phyloP scores from a whole-genome alignment of 2,888 invertebrate species.

The Beris chalybata region DNA sequence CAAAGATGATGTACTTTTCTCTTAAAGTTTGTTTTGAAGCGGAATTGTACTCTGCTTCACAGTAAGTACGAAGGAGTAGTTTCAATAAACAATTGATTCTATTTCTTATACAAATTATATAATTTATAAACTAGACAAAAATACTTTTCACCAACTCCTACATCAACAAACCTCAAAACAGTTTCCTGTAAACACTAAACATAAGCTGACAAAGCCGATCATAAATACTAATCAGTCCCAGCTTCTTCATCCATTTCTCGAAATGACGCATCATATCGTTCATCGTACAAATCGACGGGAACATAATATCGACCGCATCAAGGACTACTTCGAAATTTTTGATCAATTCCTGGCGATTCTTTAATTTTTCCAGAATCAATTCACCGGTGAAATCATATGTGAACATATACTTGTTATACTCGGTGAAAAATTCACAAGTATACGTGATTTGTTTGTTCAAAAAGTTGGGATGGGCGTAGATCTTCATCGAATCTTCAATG shows the following conservation, averaged over 20 bases:
- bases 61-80: no score
- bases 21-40: no score
- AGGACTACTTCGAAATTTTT: conserved; percentile 7
- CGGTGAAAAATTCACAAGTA: conserved; percentile 8
- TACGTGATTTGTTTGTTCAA: neutral
- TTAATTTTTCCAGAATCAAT: conserved; percentile 1
- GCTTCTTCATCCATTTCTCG: neutral
- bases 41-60: no score
- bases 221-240: conserved; percentile 3
- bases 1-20: no score
- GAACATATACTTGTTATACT: neutral
- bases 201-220: conserved; percentile 1
- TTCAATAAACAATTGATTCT: no score
- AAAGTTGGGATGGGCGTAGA: conserved; percentile 8
- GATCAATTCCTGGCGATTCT: neutral
- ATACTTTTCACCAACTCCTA: no score
- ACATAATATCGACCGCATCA: conserved; percentile 9
- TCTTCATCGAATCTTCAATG: neutral
- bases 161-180: neutral
- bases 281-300: neutral
- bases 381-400: neutral
- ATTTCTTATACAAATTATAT: no score
- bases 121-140: no score
- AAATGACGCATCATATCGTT: neutral
- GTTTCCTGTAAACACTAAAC: conserved; percentile 1